Evolutionary conservation across 2,797 vertebrate genomes (phyloP).

Genomic region (Neopelma chrysocephalum): DNA sequence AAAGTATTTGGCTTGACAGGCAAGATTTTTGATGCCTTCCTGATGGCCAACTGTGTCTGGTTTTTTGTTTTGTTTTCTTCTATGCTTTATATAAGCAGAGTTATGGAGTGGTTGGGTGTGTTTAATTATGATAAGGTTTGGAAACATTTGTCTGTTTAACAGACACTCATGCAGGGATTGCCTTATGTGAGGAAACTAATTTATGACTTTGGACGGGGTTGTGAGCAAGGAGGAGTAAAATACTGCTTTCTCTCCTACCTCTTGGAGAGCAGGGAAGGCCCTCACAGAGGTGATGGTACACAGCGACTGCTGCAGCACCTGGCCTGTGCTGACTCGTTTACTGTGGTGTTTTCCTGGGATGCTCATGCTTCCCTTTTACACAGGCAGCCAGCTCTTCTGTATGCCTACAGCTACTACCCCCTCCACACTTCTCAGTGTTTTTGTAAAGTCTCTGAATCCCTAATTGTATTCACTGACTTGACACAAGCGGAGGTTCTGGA

Average conservation of each 20-base stretch:
- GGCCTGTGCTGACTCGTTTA: neutral
- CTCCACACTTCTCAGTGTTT: neutral
- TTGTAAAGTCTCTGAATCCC: neutral
- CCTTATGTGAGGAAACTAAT: neutral
- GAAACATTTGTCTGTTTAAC: neutral
- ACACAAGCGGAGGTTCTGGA: slow-evolving; percentile 16
- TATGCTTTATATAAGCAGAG: neutral
- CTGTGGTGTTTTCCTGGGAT: neutral
- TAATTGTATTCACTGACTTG: neutral
- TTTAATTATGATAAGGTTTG: neutral
- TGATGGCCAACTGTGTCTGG: neutral
- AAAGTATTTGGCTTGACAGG: neutral
- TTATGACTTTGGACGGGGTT: neutral
- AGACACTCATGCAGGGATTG: neutral
- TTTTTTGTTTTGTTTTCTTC: neutral
- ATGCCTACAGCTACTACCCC: neutral
- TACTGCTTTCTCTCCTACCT: accelerated
- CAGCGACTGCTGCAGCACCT: neutral
- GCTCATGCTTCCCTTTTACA: neutral
- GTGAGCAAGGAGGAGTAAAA: neutral
- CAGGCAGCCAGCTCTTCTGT: neutral
- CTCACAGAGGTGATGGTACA: accelerated
- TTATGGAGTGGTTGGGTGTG: neutral
- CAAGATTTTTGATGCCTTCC: neutral
- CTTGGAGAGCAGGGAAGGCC: neutral